These are phyloP conservation scores for Drosophila birchii DNA, from an alignment of 2,888 invertebrate genomes.

Conservation along the genomic window DNA sequence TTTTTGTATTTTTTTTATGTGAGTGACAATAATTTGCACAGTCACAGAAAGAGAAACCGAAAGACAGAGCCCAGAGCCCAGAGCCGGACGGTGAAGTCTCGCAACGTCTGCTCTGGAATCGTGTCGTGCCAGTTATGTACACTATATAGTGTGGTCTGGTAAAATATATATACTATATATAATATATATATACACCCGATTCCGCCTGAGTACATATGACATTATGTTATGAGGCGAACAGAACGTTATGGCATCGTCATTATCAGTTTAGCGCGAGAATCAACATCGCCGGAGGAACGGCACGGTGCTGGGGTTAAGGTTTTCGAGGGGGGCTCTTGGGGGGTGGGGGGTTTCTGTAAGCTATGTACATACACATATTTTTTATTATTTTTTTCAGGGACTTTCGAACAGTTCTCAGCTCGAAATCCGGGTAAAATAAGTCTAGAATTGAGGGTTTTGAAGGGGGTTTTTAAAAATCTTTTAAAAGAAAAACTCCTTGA, in stretches of 20 bases:
- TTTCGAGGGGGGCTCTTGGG: slow-evolving; percentile 14
- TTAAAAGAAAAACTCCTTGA: background rate
- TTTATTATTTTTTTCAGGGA: background rate
- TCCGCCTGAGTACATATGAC: slow-evolving; percentile 19
- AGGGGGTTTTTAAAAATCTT: background rate
- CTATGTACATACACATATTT: slow-evolving; percentile 6
- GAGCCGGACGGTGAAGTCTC: slow-evolving; percentile 25
- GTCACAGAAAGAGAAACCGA: slow-evolving; percentile 49
- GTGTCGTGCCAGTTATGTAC: slow-evolving; percentile 21
- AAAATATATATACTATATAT: background rate
- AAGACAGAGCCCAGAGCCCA: slow-evolving; percentile 12
- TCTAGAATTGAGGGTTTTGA: background rate
- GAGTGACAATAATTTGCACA: slow-evolving; percentile 74
- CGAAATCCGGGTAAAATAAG: background rate
- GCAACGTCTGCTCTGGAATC: slow-evolving; percentile 22
- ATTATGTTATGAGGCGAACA: slow-evolving; percentile 41
- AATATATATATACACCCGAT: slow-evolving; percentile 1
- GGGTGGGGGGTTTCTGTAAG: slow-evolving; percentile 7
- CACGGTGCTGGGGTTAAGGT: slow-evolving; percentile 24
- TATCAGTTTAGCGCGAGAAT: slow-evolving; percentile 30
- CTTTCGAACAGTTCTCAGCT: slow-evolving; percentile 3
- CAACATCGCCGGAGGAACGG: slow-evolving; percentile 9
- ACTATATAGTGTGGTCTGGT: slow-evolving; percentile 8
- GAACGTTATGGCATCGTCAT: slow-evolving; percentile 49
- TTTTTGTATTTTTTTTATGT: slow-evolving; percentile 54